Evolutionary conservation across 1,140 invertebrate genomes (phyloP), one percentile per base, ranked within the genome.

Genomic region (Neuroterus valhalla): DNA sequence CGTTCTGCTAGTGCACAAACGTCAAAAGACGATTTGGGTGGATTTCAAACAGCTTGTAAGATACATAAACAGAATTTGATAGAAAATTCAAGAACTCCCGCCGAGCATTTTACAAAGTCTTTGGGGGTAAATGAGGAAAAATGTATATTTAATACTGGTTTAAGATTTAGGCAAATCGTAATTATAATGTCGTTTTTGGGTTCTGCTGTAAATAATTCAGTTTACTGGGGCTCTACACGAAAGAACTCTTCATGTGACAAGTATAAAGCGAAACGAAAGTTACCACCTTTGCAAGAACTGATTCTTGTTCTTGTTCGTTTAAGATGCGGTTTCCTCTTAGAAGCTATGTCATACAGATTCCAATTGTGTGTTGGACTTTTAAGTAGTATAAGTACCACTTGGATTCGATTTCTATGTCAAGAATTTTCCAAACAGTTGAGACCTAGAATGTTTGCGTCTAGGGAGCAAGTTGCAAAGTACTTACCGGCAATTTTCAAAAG

Each of bases 401-500:
- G n/a, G n/a, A n/a, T n/a, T n/a, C n/a, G n/a, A n/a, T n/a, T n/a
- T n/a, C n/a, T n/a, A n/a, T n/a, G n/a, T n/a, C n/a, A n/a, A n/a
- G n/a, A n/a, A n/a, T n/a, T n/a, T n/a, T n/a, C n/a, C n/a, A n/a
- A 31, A 72, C 62, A 62, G 70, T 38, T 44, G 71, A 69, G 71
- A 76, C 74, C 42, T 38, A 76, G n/a, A n/a, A n/a, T n/a, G 8
- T 71, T 74, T 72, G 69, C 79, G 62, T 74, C 43, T 50, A 67
- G 74, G 62, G 55, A n/a, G n/a, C n/a, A 80, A 75, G 78, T 75
- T 43, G 23, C 46, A 12, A 12, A 74, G 48, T 74, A 43, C 31
- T 68, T 75, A 55, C 70, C 73, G 62, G 72, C 74, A 74, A 66
- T 66, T n/a, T 79, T 76, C 71, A 48, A 69, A 19, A 68, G 62